Percentiles rank a stretch among this genome's conserved stretches.
phyloP scores from a whole-genome alignment of 2,888 invertebrate species.

The Limenitis camilla region DNA sequence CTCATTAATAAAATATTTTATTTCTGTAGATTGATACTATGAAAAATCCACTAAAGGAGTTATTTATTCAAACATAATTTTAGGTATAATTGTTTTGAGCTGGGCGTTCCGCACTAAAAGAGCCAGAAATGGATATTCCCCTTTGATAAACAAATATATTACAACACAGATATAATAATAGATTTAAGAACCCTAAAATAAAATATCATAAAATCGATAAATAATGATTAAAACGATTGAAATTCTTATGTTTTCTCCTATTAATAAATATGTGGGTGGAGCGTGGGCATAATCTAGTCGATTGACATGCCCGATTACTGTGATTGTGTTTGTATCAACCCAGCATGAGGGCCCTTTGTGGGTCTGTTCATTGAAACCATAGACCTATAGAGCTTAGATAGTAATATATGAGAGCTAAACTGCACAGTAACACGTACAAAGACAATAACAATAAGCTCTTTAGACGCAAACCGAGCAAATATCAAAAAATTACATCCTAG shows the following conservation, averaged over 20 bases:
- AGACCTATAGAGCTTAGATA: background rate
- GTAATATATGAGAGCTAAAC: too few relatives aligned
- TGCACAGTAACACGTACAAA: too few relatives aligned
- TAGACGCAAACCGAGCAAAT: too few relatives aligned
- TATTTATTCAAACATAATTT: too few relatives aligned
- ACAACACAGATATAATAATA: background rate
- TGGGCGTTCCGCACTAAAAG: too few relatives aligned
- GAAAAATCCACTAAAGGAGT: too few relatives aligned
- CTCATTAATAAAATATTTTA: too few relatives aligned
- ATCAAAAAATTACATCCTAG: too few relatives aligned
- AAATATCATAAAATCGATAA: conserved; percentile 16
- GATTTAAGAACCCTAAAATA: conserved; percentile 10
- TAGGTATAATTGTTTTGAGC: too few relatives aligned
- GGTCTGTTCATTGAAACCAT: background rate
- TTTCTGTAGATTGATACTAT: too few relatives aligned
- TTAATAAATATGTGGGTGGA: conserved; percentile 16
- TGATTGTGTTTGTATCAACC: conserved; percentile 15
- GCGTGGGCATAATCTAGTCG: conserved; percentile 18
- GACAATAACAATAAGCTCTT: too few relatives aligned
- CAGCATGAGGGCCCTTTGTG: conserved; percentile 14
- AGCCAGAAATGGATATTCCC: too few relatives aligned
- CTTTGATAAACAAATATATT: conserved; percentile 1
- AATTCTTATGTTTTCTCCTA: conserved; percentile 15
- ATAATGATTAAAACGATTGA: conserved; percentile 15
- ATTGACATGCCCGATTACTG: conserved; percentile 20